Evolutionary conservation across 2,888 invertebrate genomes (phyloP), one percentile per base, ranked within the genome.

Genomic region (Agonopterix alstromeriana): DNA sequence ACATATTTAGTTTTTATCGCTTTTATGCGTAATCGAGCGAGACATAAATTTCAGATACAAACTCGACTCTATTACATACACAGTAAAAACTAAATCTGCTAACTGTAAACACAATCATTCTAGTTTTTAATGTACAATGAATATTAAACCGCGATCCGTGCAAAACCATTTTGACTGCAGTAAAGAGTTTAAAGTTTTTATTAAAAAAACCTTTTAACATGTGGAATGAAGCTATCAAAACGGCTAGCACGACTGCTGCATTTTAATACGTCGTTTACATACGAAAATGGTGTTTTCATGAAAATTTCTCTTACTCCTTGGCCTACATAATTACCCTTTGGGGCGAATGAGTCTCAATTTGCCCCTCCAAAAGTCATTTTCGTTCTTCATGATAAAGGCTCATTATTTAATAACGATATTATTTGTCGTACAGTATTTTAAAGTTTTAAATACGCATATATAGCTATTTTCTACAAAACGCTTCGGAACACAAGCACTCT

Each of bases 401-500:
- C 40, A 40, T 40, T 40, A 48, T 43, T 3, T 42, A 36, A 38
- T 43, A 47, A 47, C 36, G 42, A 47, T 36, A 10, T 42, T 14
- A 42, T 36, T 43, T 44, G 10, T 8, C 10, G 35, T 36, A 45
- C 36, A 14, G 27, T 42, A 17, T 42, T n/a, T 11, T 42, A 17
- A n/a, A 10, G 14, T 11, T 11, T 42, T 8, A 8, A 8, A 14
- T 9, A 42, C 12, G 42, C 12, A 11, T 10, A 10, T 42, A 41
- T 10, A 42, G 9, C 14, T 11, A 42, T 11, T 27, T 27, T 3
- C 8, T 42, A 42, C 42, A 12, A 11, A 42, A 27, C 27, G 43
- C 48, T 43, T 44, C 41, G 43, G 3, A 65, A 64, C 61, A 61
- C 56, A 65, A 63, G 58, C 57, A 52, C 49, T 61, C 62, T 67